Evolutionary conservation across 2,797 vertebrate species (phyloP).

Genomic region (Melopsittacus undulatus): DNA sequence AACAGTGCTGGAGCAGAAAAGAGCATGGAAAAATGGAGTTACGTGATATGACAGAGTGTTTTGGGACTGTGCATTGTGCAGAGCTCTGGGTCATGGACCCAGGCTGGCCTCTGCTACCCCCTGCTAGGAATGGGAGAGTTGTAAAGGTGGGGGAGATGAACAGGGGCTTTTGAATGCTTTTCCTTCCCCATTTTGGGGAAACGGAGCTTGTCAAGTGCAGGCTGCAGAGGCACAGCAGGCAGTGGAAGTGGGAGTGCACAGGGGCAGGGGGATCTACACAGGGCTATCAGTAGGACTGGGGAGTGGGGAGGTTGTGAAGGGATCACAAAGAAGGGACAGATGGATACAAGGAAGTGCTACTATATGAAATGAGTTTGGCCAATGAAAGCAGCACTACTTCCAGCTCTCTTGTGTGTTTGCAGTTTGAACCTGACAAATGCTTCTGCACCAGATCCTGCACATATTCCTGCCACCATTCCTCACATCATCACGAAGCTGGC

Average conservation of each 20-base stretch:
- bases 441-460: neutral
- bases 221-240: neutral
- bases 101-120: neutral
- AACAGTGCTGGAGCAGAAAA: neutral
- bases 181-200: neutral
- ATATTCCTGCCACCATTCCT: neutral
- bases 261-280: neutral
- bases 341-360: neutral
- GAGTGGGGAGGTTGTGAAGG: neutral
- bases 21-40: neutral
- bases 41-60: neutral
- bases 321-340: neutral
- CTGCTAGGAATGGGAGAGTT: neutral
- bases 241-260: neutral
- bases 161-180: neutral
- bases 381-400: neutral
- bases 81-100: neutral
- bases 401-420: neutral
- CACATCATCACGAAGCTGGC: neutral
- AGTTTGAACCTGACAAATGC: neutral
- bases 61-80: neutral
- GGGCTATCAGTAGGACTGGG: neutral
- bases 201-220: neutral
- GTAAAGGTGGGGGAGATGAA: neutral
- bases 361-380: neutral